phyloP scores from a whole-genome alignment of 2,113 vertebrate genomes.

The Oreochromis tanganicae region DNA sequence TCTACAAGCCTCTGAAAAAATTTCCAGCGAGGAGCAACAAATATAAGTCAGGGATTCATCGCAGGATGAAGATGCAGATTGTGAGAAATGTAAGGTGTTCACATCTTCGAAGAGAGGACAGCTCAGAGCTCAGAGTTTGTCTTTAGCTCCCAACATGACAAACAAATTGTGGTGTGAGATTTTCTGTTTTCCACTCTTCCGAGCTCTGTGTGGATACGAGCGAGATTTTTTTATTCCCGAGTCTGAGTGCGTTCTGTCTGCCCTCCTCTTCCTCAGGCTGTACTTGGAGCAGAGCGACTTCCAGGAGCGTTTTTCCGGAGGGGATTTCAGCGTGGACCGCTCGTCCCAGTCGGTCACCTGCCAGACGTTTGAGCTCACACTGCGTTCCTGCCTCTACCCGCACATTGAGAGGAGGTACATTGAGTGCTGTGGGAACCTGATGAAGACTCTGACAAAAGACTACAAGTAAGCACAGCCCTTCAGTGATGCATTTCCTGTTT shows the following conservation, averaged over 20 bases:
- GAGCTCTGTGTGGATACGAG: rapidly evolving
- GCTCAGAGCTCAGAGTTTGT: background rate
- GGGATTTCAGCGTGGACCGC: conserved; percentile 85
- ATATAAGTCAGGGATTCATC: background rate
- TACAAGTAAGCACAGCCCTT: conserved; percentile 75
- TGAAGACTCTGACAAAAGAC: conserved; percentile 93
- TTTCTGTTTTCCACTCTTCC: background rate
- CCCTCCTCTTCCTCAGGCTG: conserved; percentile 68
- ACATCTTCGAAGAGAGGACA: background rate
- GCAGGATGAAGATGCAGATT: background rate
- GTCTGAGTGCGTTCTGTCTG: background rate
- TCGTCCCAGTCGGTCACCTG: conserved; percentile 95
- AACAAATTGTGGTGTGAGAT: background rate
- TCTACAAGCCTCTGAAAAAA: background rate
- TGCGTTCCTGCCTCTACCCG: conserved; percentile 94
- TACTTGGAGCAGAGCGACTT: conserved; percentile 95
- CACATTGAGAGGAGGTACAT: conserved; percentile 93
- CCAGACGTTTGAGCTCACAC: conserved; percentile 91
- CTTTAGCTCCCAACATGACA: background rate
- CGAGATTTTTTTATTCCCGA: background rate
- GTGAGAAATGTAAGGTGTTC: background rate
- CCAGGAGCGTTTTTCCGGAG: conserved; percentile 85
- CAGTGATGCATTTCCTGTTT: background rate
- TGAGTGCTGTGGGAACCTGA: conserved; percentile 94
- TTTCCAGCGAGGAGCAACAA: background rate